Percentiles rank a stretch among this genome's conserved stretches.
Evolutionary conservation across 2,113 vertebrate genomes (phyloP).

Genomic region (Microtus ochrogaster): DNA sequence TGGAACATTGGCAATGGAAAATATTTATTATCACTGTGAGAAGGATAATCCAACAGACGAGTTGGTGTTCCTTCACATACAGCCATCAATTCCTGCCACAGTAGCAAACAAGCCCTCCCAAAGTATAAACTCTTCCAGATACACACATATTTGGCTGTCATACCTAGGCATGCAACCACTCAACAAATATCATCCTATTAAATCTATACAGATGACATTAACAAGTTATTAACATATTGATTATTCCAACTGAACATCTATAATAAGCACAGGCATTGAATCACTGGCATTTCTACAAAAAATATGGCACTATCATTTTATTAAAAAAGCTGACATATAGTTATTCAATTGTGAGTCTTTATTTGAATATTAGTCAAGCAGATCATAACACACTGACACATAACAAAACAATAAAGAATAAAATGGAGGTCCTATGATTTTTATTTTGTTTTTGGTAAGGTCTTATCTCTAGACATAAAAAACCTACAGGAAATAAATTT

Average conservation of each 20-base stretch:
- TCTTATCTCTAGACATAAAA: neutral
- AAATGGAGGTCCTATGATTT: neutral
- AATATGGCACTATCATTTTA: constrained; percentile 10
- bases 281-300: neutral
- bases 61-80: constrained; percentile 26
- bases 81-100: neutral
- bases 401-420: neutral
- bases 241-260: constrained; percentile 42
- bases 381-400: neutral
- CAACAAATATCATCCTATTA: neutral
- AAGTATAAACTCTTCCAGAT: neutral
- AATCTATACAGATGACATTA: constrained; percentile 18
- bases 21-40: constrained; percentile 59
- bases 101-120: neutral
- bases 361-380: constrained; percentile 39
- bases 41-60: constrained; percentile 19
- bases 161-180: neutral
- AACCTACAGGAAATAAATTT: neutral
- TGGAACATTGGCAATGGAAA: constrained; percentile 65
- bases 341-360: constrained; percentile 19
- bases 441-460: neutral
- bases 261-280: neutral
- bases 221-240: constrained; percentile 36
- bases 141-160: neutral
- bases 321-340: neutral